Conservation (phyloP, 2,113 vertebrate species). For the Ictalurus furcatus region DNA sequence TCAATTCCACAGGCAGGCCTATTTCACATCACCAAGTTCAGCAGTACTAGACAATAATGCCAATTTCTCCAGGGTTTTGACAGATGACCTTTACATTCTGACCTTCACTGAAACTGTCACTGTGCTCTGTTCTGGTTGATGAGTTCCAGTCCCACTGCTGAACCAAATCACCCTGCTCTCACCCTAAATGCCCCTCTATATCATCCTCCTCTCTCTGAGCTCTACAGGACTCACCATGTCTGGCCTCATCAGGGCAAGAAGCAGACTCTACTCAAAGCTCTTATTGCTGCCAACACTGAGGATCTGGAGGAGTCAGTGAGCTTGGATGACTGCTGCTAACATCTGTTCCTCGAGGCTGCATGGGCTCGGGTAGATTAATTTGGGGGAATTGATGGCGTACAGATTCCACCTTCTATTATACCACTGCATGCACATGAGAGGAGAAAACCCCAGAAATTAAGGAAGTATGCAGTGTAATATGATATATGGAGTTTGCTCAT, state of each 20-base stretch:
- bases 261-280: slow-evolving; percentile 12
- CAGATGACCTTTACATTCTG: slow-evolving; percentile 34
- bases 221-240: not conserved
- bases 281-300: slow-evolving; percentile 6
- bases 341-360: not conserved
- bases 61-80: slow-evolving; percentile 18
- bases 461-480: not conserved
- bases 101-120: slow-evolving; percentile 34
- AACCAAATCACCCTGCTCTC: slow-evolving; percentile 30
- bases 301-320: not conserved
- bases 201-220: slow-evolving; percentile 28
- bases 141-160: slow-evolving; percentile 34
- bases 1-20: not conserved
- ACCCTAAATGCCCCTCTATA: slow-evolving; percentile 30
- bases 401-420: slow-evolving; percentile 18
- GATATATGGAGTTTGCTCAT: not conserved
- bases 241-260: not conserved
- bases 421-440: slow-evolving; percentile 3
- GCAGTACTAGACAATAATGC: slow-evolving; percentile 9
- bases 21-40: slow-evolving; percentile 25
- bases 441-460: not conserved
- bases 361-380: slow-evolving; percentile 25
- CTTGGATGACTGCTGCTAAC: slow-evolving; percentile 28
- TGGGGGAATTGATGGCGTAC: slow-evolving; percentile 4
- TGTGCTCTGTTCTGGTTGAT: slow-evolving; percentile 32